Conservation (phyloP, 2,113 vertebrate genomes). For the Chauna torquata region DNA sequence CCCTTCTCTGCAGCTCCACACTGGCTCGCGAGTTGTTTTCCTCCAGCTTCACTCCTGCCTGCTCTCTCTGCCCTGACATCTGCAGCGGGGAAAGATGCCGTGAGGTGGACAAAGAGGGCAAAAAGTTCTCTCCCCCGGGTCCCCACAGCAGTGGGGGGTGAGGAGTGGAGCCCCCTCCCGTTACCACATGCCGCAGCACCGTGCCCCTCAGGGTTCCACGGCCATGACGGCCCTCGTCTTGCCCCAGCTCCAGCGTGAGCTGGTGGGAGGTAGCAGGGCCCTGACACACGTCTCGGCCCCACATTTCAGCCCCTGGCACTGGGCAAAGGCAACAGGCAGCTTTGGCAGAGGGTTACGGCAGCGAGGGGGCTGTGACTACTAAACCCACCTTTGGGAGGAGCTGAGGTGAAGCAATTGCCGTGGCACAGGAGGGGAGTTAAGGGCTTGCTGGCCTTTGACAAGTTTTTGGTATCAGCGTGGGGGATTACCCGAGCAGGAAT, state of each 20-base stretch:
- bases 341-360: not conserved
- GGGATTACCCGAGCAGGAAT: not conserved
- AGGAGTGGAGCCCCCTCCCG: accelerated
- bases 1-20: not conserved
- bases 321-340: not conserved
- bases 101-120: not conserved
- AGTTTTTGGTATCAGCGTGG: not conserved
- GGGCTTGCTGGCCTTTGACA: not conserved
- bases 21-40: not conserved
- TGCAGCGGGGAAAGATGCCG: not conserved
- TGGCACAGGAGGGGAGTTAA: not conserved
- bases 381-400: not conserved
- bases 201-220: not conserved
- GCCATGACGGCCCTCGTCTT: not conserved
- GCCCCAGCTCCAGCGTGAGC: not conserved
- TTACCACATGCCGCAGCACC: not conserved
- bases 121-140: not conserved
- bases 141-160: not conserved
- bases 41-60: not conserved
- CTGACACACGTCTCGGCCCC: accelerated
- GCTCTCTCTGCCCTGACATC: not conserved
- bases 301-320: too few relatives aligned
- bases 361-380: not conserved
- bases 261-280: not conserved
- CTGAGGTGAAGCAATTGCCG: not conserved